Base-by-base conservation (phyloP, 2,888 invertebrate genomes). In the Idaea biselata region DNA sequence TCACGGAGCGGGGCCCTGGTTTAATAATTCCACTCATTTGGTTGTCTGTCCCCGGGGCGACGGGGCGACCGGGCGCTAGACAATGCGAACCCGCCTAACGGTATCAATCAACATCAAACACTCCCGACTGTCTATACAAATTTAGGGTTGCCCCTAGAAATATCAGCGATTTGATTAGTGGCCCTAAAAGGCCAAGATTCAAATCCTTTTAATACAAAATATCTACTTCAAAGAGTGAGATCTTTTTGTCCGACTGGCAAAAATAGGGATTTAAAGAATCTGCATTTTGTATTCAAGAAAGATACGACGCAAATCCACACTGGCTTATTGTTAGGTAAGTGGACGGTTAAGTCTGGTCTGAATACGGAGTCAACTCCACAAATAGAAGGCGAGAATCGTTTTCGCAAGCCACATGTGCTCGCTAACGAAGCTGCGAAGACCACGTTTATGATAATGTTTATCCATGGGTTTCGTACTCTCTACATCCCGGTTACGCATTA, bases 61-160 rank as follows among this genome's bases (percentile, higher is more conserved):
- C 77, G 58, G 60, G 63, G 60, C 60, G 71, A 65, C 68, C 59
- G 63, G 64, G 65, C 71, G 80, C 86, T 82, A 89, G 87, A 90
- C 91, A 91, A 91, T 90, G 84, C 84, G 78, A 81, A 82, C 85
- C 82, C 82, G 84, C 82, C 90, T 91, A 89, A 91, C 91, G 88
- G 91, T 91, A 92, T 92, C 92, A 92, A 92, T 92, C 92, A 92
- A 92, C 90, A 91, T 92, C 91, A 91, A 91, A 91, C 90, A 86
- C 82, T 82, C 86, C 84, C 80, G 84, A 75, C 75, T 75, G 73
- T 73, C 77, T 77, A 64, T 73, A 77, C 65, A 74, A 75, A 75
- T 79, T 76, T 82, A 85, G 88, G 87, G 87, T 80, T 86, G 84
- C 71, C 75, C 75, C 74, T 75, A 76, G 77, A 56, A 58, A 59